Evolutionary conservation across 2,797 vertebrate genomes (phyloP).

Genomic region (Pyrocephalus nanus): DNA sequence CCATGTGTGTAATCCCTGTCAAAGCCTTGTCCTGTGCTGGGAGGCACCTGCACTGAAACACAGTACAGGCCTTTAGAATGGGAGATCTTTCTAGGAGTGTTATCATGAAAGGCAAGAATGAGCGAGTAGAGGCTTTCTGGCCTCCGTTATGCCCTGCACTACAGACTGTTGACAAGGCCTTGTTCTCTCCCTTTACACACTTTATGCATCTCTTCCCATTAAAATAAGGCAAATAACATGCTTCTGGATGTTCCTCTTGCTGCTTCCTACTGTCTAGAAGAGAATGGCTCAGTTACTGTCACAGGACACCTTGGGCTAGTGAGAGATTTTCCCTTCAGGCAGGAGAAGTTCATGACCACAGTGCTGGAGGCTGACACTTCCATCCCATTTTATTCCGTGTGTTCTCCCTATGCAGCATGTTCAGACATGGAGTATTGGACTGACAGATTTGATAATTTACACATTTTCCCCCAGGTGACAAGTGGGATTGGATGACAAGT

Average conservation of each 20-base stretch:
- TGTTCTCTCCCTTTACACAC: not conserved
- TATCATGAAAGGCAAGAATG: not conserved
- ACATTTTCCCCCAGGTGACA: not conserved
- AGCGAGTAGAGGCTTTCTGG: not conserved
- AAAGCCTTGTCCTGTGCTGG: not conserved
- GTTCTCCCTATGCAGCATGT: not conserved
- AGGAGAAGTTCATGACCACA: not conserved
- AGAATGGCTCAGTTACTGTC: not conserved
- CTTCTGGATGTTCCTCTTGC: not conserved
- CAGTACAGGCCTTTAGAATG: not conserved
- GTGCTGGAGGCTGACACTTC: not conserved
- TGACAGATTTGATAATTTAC: not conserved
- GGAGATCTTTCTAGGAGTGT: not conserved
- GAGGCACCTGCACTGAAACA: not conserved
- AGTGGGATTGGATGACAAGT: not conserved
- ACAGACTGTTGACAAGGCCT: not conserved
- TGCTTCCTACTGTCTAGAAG: not conserved
- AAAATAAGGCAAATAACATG: not conserved
- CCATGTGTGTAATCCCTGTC: fast-evolving
- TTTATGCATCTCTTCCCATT: not conserved
- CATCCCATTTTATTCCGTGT: not conserved
- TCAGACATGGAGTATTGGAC: not conserved
- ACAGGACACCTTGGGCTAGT: not conserved
- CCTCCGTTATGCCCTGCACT: not conserved
- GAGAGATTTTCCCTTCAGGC: not conserved